Conservation (phyloP, 2,113 vertebrate species). For the Meriones unguiculatus region DNA sequence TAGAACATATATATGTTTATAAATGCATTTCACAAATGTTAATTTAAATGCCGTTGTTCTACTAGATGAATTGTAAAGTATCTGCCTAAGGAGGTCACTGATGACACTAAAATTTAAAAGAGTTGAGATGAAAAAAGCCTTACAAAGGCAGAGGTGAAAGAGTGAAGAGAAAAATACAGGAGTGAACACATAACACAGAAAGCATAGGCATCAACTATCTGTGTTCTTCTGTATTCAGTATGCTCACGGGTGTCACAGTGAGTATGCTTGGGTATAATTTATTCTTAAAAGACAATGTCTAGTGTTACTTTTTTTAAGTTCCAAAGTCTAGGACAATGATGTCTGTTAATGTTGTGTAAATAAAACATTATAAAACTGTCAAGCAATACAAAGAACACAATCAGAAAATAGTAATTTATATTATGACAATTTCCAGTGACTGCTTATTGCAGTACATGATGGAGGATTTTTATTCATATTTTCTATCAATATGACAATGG, state of each 20-base stretch:
- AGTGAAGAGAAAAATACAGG: background rate
- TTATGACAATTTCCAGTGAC: background rate
- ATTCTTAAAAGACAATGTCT: background rate
- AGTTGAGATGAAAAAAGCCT: background rate
- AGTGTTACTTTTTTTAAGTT: background rate
- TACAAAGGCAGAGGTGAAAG: fast-evolving
- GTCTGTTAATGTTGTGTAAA: background rate
- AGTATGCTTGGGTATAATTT: background rate
- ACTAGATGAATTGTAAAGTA: background rate
- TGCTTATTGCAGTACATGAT: background rate
- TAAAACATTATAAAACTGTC: background rate
- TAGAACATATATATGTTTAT: background rate
- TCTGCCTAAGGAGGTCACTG: background rate
- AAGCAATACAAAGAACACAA: background rate
- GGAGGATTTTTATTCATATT: background rate
- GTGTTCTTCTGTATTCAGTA: background rate
- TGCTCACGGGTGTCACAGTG: background rate
- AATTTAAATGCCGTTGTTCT: background rate
- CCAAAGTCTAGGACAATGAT: background rate
- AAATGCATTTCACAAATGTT: background rate
- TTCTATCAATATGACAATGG: background rate
- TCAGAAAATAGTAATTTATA: background rate
- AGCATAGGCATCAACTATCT: background rate
- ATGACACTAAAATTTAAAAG: background rate
- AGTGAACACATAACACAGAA: background rate